These are phyloP conservation scores for Siniperca obscura DNA, from an alignment of 2,797 vertebrate species.

Conservation along the genomic window DNA sequence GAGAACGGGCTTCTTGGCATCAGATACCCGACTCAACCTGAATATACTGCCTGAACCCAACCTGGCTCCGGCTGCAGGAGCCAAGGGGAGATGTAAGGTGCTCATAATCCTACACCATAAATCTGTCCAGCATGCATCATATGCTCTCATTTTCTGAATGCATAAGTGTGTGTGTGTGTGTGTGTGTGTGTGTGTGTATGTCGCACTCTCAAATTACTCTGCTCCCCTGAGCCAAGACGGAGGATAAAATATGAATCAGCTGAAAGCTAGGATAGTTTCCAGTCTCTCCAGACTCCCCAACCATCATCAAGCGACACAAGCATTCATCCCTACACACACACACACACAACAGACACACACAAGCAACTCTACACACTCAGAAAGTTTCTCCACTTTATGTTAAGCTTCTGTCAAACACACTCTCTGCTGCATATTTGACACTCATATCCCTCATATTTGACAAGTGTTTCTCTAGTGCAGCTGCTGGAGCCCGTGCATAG, in stretches of 20 bases:
- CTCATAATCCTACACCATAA: slow-evolving; percentile 79
- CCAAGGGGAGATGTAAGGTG: slow-evolving; percentile 78
- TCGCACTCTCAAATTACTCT: slow-evolving; percentile 78
- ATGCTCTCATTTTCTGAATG: slow-evolving; percentile 75
- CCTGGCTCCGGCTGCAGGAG: slow-evolving; percentile 69
- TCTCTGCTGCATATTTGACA: slow-evolving; percentile 67
- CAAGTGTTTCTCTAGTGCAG: slow-evolving; percentile 63
- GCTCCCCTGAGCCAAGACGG: slow-evolving; percentile 78
- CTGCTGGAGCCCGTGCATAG: slow-evolving; percentile 48
- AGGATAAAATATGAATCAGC: slow-evolving; percentile 85
- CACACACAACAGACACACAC: slow-evolving; percentile 22
- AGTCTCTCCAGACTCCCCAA: slow-evolving; percentile 70
- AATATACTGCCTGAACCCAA: slow-evolving; percentile 78
- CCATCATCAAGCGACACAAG: slow-evolving; percentile 56
- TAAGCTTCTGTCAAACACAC: slow-evolving; percentile 72
- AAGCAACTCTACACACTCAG: slow-evolving; percentile 21
- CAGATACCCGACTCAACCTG: slow-evolving; percentile 71
- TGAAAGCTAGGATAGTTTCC: slow-evolving; percentile 81
- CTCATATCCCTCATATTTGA: slow-evolving; percentile 69
- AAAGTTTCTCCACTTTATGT: slow-evolving; percentile 63
- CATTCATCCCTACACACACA: slow-evolving; percentile 27
- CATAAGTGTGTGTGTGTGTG: slow-evolving; percentile 41
- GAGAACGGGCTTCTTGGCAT: slow-evolving; percentile 74
- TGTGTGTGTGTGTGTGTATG: slow-evolving; percentile 53
- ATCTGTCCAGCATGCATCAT: slow-evolving; percentile 81